A percentile compares a stretch with the other conserved stretches of the same genome.
Evolutionary conservation across 2,888 invertebrate species (phyloP).

Genomic region (Erynnis tages): DNA sequence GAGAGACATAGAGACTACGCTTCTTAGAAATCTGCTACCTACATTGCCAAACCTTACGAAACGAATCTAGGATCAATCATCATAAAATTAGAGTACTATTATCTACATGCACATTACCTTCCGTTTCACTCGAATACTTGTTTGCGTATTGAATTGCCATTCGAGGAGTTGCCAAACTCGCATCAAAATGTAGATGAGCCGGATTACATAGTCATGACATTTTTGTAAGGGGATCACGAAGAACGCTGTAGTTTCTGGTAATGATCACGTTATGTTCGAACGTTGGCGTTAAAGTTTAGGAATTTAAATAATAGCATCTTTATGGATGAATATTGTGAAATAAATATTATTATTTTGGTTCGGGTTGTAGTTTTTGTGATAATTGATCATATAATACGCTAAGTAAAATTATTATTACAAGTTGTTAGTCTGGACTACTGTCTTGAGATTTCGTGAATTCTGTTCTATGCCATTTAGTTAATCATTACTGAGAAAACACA

Average conservation of each 20-base stretch:
- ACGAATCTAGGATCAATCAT: constrained; percentile 2
- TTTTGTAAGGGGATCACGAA: constrained; percentile 28
- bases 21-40: background rate
- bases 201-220: constrained; percentile 43
- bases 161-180: constrained; percentile 42
- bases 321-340: background rate
- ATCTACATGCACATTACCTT: constrained; percentile 5
- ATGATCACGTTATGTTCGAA: constrained; percentile 11
- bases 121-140: constrained; percentile 26
- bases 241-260: constrained; percentile 9
- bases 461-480: too few relatives aligned
- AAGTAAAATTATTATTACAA: too few relatives aligned
- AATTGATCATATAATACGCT: too few relatives aligned
- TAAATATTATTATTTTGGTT: too few relatives aligned
- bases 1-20: too few relatives aligned
- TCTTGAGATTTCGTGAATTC: too few relatives aligned
- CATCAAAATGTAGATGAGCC: constrained; percentile 45
- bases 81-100: constrained; percentile 1
- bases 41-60: background rate
- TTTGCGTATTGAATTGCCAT: constrained; percentile 46
- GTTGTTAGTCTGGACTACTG: too few relatives aligned
- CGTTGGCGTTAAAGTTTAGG: constrained; percentile 16
- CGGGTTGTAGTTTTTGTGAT: too few relatives aligned
- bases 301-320: constrained; percentile 17
- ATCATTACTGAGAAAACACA: too few relatives aligned